A percentile compares a stretch with the other conserved stretches of the same genome.
These are phyloP conservation scores for Chaenodraco wilsoni DNA, from an alignment of 2,797 vertebrate genomes.

Conservation along the genomic window DNA sequence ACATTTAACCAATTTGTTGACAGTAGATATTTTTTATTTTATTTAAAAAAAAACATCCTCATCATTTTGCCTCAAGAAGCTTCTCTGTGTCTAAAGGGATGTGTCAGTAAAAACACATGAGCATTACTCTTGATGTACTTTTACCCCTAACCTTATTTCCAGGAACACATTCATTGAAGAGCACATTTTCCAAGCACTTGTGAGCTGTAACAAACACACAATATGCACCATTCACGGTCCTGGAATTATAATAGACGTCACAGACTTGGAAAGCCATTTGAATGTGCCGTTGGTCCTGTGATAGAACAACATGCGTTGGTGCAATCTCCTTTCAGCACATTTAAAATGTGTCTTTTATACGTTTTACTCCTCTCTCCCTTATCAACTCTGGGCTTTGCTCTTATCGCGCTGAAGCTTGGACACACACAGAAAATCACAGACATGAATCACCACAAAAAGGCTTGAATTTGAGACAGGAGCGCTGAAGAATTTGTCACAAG, in stretches of 20 bases:
- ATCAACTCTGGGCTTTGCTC: slow-evolving; percentile 52
- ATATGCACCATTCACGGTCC: background rate
- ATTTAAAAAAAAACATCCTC: background rate
- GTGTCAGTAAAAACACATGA: slow-evolving; percentile 10
- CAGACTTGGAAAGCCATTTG: slow-evolving; percentile 30
- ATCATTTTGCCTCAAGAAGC: background rate
- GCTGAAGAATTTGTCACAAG: slow-evolving; percentile 42
- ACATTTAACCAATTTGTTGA: slow-evolving; percentile 25
- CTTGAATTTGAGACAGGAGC: slow-evolving; percentile 25
- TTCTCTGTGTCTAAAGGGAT: slow-evolving; percentile 1
- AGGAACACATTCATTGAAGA: slow-evolving; percentile 3
- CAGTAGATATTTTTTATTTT: slow-evolving; percentile 5
- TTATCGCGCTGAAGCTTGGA: slow-evolving; percentile 54
- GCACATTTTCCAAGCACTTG: background rate
- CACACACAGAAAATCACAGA: slow-evolving; percentile 49
- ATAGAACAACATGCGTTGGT: slow-evolving; percentile 41
- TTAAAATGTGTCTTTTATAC: slow-evolving; percentile 39
- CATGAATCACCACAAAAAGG: slow-evolving; percentile 57
- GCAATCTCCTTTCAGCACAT: slow-evolving; percentile 17
- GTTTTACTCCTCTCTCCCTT: slow-evolving; percentile 36
- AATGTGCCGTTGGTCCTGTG: slow-evolving; percentile 15
- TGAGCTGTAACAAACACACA: background rate
- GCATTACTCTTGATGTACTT: background rate
- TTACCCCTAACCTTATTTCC: slow-evolving; percentile 4
- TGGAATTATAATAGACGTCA: slow-evolving; percentile 15